Evolutionary conservation across 2,888 invertebrate species (phyloP), one percentile per base, ranked within the genome.

Genomic region (Branchellion lobata): DNA sequence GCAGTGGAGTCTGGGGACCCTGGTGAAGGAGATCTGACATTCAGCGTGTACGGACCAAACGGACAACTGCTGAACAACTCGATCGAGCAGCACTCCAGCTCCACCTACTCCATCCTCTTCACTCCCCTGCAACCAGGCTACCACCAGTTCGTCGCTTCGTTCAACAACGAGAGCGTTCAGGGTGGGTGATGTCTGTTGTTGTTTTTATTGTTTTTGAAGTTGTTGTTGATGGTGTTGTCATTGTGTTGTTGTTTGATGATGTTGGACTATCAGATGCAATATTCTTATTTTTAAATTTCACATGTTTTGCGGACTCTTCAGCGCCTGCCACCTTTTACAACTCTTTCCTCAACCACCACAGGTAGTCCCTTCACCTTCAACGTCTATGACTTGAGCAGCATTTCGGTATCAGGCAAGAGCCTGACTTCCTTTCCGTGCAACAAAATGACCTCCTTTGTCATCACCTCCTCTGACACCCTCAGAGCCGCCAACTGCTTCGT

Each of bases 121-220:
- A 94, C 95, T 87, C 97, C 97, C 18, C 94, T 95, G 86, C 96
- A 98, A 87, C 91, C 95, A 47, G 96, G 96, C 33, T 90, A 92
- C 69, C 98, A 99, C 89, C 92, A 93, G 80, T 90, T 98, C 51
- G 94, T 93, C 81, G 93, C 98, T 83, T 95, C 95, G 88, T 91
- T 91, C 85, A 90, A 90, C 83, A 90, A 90, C 31, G 87, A 88
- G 80, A 88, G 89, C 83, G 89, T 90, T 21, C 88, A 88, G 83
- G 89, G 89, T 88, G 84, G 78, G 83, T 88, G 11, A 5, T 5
- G 21, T 57, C 27, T 34, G 8, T 18, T 77, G 8, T 11, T 78
- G n/a, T 34, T 68, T 33, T 5, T 2, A 74, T 27, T 47, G 18
- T 53, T 27, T 47, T 74, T 53, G 14, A 53, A 53, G 14, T 14